phyloP scores from a whole-genome alignment of 64 coral and sea anemone genomes.

The Montipora capricornis region DNA sequence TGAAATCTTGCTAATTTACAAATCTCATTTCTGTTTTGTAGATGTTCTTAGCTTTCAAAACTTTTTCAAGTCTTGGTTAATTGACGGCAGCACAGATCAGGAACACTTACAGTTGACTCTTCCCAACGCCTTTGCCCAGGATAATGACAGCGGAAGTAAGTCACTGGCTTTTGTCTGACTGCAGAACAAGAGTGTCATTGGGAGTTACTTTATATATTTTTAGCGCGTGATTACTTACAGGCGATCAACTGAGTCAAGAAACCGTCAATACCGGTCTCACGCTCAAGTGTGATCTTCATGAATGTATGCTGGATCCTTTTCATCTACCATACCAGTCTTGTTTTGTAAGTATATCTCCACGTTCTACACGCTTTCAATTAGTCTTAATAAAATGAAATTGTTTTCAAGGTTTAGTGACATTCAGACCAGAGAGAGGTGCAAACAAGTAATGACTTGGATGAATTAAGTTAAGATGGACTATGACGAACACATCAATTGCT shows the following conservation, averaged over 20 bases:
- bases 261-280: slow-evolving; percentile 37
- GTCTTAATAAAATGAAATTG: too few relatives aligned
- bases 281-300: slow-evolving; percentile 97
- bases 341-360: slow-evolving; percentile 76
- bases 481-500: too few relatives aligned
- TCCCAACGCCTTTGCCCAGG: slow-evolving; percentile 58
- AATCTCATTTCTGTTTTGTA: slow-evolving; percentile 5
- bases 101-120: slow-evolving; percentile 80
- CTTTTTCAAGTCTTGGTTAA: slow-evolving; percentile 94
- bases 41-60: slow-evolving; percentile 86
- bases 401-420: too few relatives aligned
- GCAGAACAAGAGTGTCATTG: not conserved
- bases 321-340: slow-evolving; percentile 58
- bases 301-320: slow-evolving; percentile 83
- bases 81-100: slow-evolving; percentile 92
- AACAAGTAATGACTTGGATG: too few relatives aligned
- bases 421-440: too few relatives aligned
- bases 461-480: too few relatives aligned
- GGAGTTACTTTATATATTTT: not conserved
- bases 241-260: slow-evolving; percentile 31
- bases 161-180: not conserved
- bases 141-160: slow-evolving; percentile 3
- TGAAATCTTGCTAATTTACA: not conserved
- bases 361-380: too few relatives aligned
- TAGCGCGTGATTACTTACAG: not conserved